Percentiles rank a stretch among this genome's conserved stretches.
Evolutionary conservation across 2,113 vertebrate species (phyloP).

Genomic region (Brienomyrus brachyistius): DNA sequence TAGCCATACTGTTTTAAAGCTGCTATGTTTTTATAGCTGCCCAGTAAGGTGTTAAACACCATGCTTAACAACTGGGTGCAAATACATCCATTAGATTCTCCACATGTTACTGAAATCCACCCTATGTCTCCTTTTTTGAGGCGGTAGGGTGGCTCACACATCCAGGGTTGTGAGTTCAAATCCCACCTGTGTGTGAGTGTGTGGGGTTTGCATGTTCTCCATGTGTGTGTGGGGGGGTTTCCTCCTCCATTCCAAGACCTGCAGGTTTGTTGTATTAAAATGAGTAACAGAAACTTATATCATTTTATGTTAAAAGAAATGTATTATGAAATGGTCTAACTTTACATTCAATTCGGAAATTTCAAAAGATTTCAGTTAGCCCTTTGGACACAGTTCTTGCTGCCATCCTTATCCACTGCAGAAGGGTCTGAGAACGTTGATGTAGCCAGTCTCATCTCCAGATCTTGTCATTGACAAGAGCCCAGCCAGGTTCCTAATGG

Average conservation of each 20-base stretch:
- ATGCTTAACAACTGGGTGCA: neutral
- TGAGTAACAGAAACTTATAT: neutral
- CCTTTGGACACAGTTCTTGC: neutral
- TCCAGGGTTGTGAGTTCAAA: neutral
- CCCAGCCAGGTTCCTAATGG: neutral
- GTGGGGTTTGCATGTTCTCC: neutral
- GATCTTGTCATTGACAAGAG: neutral
- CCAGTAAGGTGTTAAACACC: neutral
- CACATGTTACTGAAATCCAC: neutral
- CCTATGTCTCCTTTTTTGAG: neutral
- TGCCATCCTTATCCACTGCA: neutral
- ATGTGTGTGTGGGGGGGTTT: neutral
- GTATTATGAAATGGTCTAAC: neutral
- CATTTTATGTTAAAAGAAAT: neutral
- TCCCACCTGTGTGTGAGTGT: neutral
- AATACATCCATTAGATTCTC: neutral
- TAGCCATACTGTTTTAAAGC: neutral
- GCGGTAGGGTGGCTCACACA: neutral
- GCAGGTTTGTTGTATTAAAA: neutral
- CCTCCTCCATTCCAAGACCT: neutral
- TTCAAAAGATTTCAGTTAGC: neutral
- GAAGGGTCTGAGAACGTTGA: neutral
- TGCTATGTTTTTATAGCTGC: neutral
- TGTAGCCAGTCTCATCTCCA: neutral
- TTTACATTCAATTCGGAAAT: neutral